These are phyloP conservation scores for Labeo rohita DNA, from an alignment of 2,113 vertebrate genomes.

Conservation along the genomic window DNA sequence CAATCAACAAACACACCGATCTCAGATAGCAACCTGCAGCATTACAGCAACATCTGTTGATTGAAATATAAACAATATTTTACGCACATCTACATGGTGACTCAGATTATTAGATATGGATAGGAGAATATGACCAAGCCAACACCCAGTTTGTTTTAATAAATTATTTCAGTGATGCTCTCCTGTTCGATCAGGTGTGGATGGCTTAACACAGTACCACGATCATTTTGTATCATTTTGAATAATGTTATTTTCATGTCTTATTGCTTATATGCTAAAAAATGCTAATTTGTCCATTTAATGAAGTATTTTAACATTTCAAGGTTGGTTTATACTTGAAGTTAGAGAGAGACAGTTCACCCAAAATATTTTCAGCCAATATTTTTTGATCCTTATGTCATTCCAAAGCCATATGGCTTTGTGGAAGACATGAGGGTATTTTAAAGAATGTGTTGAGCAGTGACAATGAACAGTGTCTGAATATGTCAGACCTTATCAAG, in stretches of 20 bases:
- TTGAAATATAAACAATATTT: neutral
- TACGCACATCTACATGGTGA: neutral
- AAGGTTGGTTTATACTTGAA: constrained; percentile 2
- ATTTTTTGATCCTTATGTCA: neutral
- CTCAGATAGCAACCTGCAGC: constrained; percentile 32
- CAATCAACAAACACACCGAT: constrained; percentile 32
- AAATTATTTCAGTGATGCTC: constrained; percentile 11
- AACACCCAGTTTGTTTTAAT: constrained; percentile 42
- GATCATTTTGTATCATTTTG: neutral
- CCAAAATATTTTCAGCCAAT: neutral
- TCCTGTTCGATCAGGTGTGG: neutral
- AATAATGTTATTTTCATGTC: neutral
- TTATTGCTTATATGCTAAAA: neutral
- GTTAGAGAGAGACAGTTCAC: neutral
- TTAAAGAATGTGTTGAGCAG: neutral
- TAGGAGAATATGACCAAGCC: constrained; percentile 7
- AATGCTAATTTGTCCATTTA: neutral
- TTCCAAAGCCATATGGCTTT: neutral
- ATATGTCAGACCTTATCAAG: neutral
- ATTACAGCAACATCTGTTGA: constrained; percentile 16
- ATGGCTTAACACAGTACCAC: neutral
- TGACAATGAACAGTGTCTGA: neutral
- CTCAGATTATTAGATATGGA: neutral
- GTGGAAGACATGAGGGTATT: neutral
- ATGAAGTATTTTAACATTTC: neutral